Evolutionary conservation across 2,888 invertebrate species (phyloP).

Genomic region (Stictocephala bisonia): DNA sequence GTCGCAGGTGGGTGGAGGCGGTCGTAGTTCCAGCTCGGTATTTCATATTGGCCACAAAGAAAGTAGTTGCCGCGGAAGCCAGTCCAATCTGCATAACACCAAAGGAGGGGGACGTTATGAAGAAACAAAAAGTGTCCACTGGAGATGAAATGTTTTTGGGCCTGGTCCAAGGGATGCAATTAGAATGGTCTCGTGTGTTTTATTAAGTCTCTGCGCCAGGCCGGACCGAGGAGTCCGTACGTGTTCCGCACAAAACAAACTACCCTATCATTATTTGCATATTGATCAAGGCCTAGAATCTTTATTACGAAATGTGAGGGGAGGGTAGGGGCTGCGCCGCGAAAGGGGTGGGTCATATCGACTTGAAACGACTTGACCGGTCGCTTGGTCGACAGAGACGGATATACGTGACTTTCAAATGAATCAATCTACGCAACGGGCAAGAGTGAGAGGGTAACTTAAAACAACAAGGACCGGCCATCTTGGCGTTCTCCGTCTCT

Average conservation of each 20-base stretch:
- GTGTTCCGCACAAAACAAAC: conserved; percentile 50
- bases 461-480: conserved; percentile 46
- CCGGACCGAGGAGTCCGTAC: conserved; percentile 45
- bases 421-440: conserved; percentile 58
- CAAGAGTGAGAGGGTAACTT: conserved; percentile 48
- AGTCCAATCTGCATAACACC: conserved; percentile 5
- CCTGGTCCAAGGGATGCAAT: conserved; percentile 30
- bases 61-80: conserved; percentile 9
- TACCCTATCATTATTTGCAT: conserved; percentile 58
- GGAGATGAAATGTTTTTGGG: conserved; percentile 42
- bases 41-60: conserved; percentile 39
- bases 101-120: conserved; percentile 18
- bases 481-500: background rate
- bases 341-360: conserved; percentile 41
- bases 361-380: conserved; percentile 47
- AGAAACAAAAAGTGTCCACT: conserved; percentile 42
- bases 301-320: conserved; percentile 56
- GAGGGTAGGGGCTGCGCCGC: background rate
- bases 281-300: conserved; percentile 57
- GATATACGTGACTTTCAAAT: conserved; percentile 53
- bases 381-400: conserved; percentile 18
- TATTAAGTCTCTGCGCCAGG: conserved; percentile 32
- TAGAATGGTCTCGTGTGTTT: conserved; percentile 32
- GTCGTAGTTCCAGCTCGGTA: too few relatives aligned
- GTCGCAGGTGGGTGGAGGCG: too few relatives aligned